Conservation (phyloP, 1,140 invertebrate genomes). For the Drosophila busckii region DNA sequence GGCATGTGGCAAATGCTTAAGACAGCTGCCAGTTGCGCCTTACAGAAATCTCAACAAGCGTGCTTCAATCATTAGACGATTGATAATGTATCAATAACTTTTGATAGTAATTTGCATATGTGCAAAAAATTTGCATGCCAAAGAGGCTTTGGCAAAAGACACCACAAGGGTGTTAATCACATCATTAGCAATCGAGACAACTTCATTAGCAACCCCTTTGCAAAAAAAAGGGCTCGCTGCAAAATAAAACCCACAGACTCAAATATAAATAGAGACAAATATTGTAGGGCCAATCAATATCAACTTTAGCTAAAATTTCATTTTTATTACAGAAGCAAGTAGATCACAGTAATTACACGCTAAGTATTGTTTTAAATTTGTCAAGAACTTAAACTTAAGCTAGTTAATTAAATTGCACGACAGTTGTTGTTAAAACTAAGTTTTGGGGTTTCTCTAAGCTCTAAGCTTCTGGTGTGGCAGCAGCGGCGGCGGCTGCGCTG, state of each 20-base stretch:
- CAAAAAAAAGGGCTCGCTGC: slow-evolving; percentile 26
- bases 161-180: slow-evolving; percentile 52
- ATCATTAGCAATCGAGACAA: slow-evolving; percentile 53
- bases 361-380: slow-evolving; percentile 31
- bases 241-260: too few relatives aligned
- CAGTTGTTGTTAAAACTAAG: slow-evolving; percentile 25
- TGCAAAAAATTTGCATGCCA: slow-evolving; percentile 38
- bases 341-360: slow-evolving; percentile 59
- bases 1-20: slow-evolving; percentile 38
- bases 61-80: background rate
- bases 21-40: slow-evolving; percentile 32
- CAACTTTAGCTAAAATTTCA: background rate
- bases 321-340: slow-evolving; percentile 49
- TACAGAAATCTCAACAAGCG: slow-evolving; percentile 26
- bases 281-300: background rate
- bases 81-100: slow-evolving; percentile 42
- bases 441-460: slow-evolving; percentile 9
- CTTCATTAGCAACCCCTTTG: slow-evolving; percentile 35
- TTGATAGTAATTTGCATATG: slow-evolving; percentile 33
- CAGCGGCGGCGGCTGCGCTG: too few relatives aligned
- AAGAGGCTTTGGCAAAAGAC: slow-evolving; percentile 1
- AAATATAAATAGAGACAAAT: background rate
- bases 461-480: slow-evolving; percentile 64
- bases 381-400: slow-evolving; percentile 22
- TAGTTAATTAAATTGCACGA: slow-evolving; percentile 52